Evolutionary conservation across 2,888 invertebrate genomes (phyloP).

Genomic region (Drosophila stalkeri): DNA sequence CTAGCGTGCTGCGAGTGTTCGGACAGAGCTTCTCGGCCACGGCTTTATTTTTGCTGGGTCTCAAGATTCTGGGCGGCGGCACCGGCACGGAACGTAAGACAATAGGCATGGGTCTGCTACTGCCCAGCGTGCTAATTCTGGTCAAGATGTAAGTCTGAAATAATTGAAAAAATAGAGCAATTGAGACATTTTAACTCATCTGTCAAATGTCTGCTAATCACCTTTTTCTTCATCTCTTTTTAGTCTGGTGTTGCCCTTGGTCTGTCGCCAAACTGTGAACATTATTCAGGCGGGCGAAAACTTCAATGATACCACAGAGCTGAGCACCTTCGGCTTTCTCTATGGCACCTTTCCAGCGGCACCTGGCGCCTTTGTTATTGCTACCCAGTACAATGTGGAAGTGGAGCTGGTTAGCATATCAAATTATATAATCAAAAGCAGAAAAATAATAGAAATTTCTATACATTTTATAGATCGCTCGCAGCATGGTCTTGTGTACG

Average conservation of each 20-base stretch:
- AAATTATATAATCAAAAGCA: neutral
- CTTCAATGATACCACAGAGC: slow-evolving; percentile 91
- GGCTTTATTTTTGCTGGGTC: slow-evolving; percentile 95
- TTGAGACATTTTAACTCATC: too few relatives aligned
- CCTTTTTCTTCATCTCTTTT: slow-evolving; percentile 64
- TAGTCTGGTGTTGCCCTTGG: slow-evolving; percentile 92
- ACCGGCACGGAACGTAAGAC: slow-evolving; percentile 85
- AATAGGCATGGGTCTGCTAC: slow-evolving; percentile 90
- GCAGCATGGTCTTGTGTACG: slow-evolving; percentile 97
- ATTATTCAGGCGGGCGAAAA: slow-evolving; percentile 89
- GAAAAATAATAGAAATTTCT: neutral
- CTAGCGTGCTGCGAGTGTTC: slow-evolving; percentile 91
- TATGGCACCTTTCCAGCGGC: slow-evolving; percentile 98
- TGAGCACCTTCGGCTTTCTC: slow-evolving; percentile 96
- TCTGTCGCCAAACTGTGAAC: slow-evolving; percentile 94
- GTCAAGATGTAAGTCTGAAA: slow-evolving; percentile 90
- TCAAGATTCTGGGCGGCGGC: slow-evolving; percentile 97
- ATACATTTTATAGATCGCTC: slow-evolving; percentile 90
- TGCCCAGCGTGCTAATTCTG: slow-evolving; percentile 94
- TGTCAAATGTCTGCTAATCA: neutral
- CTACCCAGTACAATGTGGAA: slow-evolving; percentile 93
- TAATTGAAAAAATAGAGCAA: too few relatives aligned
- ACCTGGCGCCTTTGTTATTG: slow-evolving; percentile 98
- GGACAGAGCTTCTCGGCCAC: slow-evolving; percentile 96
- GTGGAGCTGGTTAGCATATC: slow-evolving; percentile 90